Base-by-base conservation (phyloP, 2,888 invertebrate genomes). In the Ophion ventricosus region DNA sequence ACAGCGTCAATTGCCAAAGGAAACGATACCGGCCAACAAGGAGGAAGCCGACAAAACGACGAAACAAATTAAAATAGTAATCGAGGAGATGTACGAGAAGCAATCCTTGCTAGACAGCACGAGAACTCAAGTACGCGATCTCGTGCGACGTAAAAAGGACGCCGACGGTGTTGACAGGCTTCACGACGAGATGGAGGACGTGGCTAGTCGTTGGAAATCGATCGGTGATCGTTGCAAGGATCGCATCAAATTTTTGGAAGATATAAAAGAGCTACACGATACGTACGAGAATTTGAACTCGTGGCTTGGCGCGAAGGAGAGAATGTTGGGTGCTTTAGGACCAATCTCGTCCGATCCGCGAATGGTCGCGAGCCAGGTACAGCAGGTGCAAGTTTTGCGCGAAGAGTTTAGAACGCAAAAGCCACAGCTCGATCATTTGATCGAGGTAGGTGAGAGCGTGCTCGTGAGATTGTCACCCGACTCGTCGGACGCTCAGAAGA, bases 271-370 rank as follows among this genome's bases (percentile, higher is more conserved):
- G 93, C 98, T 99, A 95, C 96, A 97, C 89, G 98, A 98, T 91
- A 97, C 97, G 0, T 96, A 98, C 92, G 97, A 97, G 91, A 97
- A 96, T 87, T 94, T 99, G 80, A 95, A 96, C 8, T 96, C 96
- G 79, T 99, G 99, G 99, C 94, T 99, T 64, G 95, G 95, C 40
- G 97, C 98, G 87, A 99, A 99, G 94, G 98, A 99, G 90, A 96
- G 98, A 89, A 99, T 99, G 98, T 95, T 99, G 93, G 96, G 97
- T 0, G 99, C 98, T 0, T 94, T 99, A 0, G 99, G 99, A 23
- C 99, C 99, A 0, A 98, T 99, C 90, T 98, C 98, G 0, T 97
- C 98, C 0, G 99, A 99, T 93, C 98, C 98, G 0, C 95, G 98
- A 77, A 97, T 99, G 97, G 98, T 99, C 2, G 97, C 98, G 91